Evolutionary conservation across 2,888 invertebrate species (phyloP).

Genomic region (Drosophila kuntzei): DNA sequence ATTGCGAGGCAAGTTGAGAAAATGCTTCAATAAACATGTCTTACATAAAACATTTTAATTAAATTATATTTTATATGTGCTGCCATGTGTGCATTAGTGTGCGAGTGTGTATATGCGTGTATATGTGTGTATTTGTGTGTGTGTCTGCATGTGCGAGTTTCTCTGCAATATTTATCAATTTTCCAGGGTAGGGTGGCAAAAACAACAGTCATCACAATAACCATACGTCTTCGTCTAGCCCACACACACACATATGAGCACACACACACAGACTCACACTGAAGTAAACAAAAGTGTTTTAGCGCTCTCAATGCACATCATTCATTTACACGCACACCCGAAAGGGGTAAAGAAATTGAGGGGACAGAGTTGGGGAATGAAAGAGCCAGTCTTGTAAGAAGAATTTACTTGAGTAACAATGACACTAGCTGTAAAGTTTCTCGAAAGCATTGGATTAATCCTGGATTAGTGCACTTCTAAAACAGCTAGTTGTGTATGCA

Average conservation of each 20-base stretch:
- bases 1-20: conserved; percentile 66
- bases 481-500: background rate
- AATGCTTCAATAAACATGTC: conserved; percentile 80
- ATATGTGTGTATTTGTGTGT: conserved; percentile 6
- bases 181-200: conserved; percentile 43
- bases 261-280: conserved; percentile 24
- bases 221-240: conserved; percentile 77
- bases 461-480: background rate
- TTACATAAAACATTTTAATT: conserved; percentile 81
- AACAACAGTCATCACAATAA: conserved; percentile 78
- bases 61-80: conserved; percentile 71
- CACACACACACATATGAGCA: conserved; percentile 19
- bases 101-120: conserved; percentile 22
- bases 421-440: conserved; percentile 24
- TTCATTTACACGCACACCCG: conserved; percentile 62
- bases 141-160: conserved; percentile 24
- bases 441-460: conserved; percentile 7
- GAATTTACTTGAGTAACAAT: conserved; percentile 8
- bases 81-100: conserved; percentile 21
- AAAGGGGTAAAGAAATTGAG: conserved; percentile 17
- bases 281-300: conserved; percentile 70
- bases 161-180: conserved; percentile 77
- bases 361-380: background rate
- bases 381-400: conserved; percentile 8
- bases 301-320: conserved; percentile 77